Evolutionary conservation across 2,888 invertebrate genomes (phyloP), one percentile per base, ranked within the genome.

Genomic region (Cosmia pyralina): DNA sequence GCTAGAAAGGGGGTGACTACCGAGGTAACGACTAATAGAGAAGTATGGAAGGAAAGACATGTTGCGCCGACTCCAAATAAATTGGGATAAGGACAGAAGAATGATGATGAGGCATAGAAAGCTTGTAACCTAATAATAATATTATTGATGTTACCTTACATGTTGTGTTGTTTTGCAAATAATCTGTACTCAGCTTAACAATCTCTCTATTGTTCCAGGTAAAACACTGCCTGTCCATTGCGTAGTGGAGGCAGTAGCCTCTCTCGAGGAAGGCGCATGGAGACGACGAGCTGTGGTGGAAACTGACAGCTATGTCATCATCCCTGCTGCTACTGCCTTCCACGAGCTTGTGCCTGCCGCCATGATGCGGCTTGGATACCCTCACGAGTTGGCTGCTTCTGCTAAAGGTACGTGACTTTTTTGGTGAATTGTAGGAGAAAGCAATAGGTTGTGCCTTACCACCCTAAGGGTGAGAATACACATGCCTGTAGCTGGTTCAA

Each of bases 251-350:
- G 98, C 98, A 0, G 97, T 98, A 68, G 97, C 97, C 85, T 97
- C 97, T 58, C 93, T 97, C 87, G 98, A 97, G 90, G 97, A 97
- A 86, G 97, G 97, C 57, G 93, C 96, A 8, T 97, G 97, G 94
- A 95, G 97, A 83, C 97, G 98, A 74, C 96, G 97, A 46, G 97
- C 98, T 0, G 97, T 98, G 75, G 97, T 99, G 67, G 99, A 99
- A 94, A 98, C 98, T 2, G 99, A 99, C 96, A 99, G 99, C 89
- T 99, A 98, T 96, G 99, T 99, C 91, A 99, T 99, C 93, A 98
- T 99, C 80, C 99, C 99, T 1, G 97, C 98, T 15, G 97, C 98
- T 71, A 99, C 99, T 68, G 98, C 98, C 58, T 98, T 99, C 95
- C 98, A 98, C 90, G 98, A 99, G 92, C 97, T 99, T 81, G 98